These are phyloP conservation scores for Orthosia gothica DNA, from an alignment of 2,888 invertebrate genomes.

Conservation along the genomic window DNA sequence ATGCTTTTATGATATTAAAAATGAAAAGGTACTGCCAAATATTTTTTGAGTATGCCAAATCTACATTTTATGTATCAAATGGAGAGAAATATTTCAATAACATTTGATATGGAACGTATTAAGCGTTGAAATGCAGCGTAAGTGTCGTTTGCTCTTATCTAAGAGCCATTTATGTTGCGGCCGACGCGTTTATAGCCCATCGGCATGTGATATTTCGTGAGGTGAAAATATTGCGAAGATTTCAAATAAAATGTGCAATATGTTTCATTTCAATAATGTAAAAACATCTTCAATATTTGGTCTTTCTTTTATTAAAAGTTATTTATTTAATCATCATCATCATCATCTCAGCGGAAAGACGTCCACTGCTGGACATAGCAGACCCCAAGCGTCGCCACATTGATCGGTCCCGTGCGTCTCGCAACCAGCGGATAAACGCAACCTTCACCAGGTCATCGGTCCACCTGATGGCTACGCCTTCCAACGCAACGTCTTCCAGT, in stretches of 20 bases:
- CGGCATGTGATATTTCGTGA: slow-evolving; percentile 67
- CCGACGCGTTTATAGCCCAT: slow-evolving; percentile 73
- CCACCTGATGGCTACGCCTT: too few relatives aligned
- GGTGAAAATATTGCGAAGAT: slow-evolving; percentile 58
- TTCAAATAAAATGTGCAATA: slow-evolving; percentile 22
- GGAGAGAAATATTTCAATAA: slow-evolving; percentile 41
- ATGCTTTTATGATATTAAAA: slow-evolving; percentile 5
- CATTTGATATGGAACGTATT: slow-evolving; percentile 55
- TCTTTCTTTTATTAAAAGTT: not conserved
- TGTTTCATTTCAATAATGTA: not conserved
- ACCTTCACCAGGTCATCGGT: too few relatives aligned
- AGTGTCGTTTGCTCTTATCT: slow-evolving; percentile 75
- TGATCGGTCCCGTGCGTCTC: too few relatives aligned
- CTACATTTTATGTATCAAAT: slow-evolving; percentile 15
- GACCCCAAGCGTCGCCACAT: too few relatives aligned
- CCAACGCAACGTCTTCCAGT: too few relatives aligned
- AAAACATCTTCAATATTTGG: not conserved
- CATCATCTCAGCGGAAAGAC: too few relatives aligned
- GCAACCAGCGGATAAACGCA: too few relatives aligned
- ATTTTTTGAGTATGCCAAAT: slow-evolving; percentile 10
- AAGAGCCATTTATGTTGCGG: slow-evolving; percentile 73
- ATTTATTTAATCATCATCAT: not conserved
- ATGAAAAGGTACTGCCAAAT: slow-evolving; percentile 1
- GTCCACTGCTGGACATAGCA: too few relatives aligned
- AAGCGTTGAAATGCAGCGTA: slow-evolving; percentile 68